Base-by-base conservation (phyloP, 2,797 vertebrate genomes). In the Artibeus jamaicensis region DNA sequence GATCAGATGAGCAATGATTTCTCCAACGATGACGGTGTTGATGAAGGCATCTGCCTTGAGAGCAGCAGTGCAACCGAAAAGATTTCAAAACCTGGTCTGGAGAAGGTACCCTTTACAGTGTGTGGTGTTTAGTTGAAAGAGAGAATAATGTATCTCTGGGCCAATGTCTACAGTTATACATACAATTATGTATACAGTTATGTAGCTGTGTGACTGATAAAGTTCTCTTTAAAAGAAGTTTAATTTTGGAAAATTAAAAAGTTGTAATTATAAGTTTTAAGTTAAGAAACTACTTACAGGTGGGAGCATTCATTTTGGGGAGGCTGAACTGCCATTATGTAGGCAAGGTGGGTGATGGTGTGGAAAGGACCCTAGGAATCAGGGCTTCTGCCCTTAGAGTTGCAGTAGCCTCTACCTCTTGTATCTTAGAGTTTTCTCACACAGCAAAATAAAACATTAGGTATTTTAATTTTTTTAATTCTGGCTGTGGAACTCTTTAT, bases 1-100 rank as follows among this genome's bases (percentile, higher is more conserved):
- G 99, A 99, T 99, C 99, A 99, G 98, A 99, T 99, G 99, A 99
- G 99, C 98, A 99, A 99, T 79, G 99, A 99, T 98, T 99, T 99
- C 98, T 99, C 99, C 97, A 99, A 99, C 1, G 99, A 99, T 53
- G 99, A 99, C 92, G 99, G 99, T 77, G 99, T 99, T 87, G 99
- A 99, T 96, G 99, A 99, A 98, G 99, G 99, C 93, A 99, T 99
- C 98, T 99, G 99, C 98, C 99, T 99, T 87, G 99, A 99, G 98
- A 99, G 98, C 98, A 99, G 98, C 22, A 98, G 98, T 98, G 98
- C 98, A 92, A 98, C 99, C 70, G 99, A 99, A 98, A 99, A 99
- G 97, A 99, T 99, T 94, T 98, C 99, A 97, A 99, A 99, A 98
- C 98, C 99, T 98, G 97, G 97, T 44, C 98, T 91, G 96, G 99